Percentiles rank a stretch among this genome's conserved stretches.
Evolutionary conservation across 1,140 invertebrate species (phyloP).

Genomic region (Drosophila navojoa): DNA sequence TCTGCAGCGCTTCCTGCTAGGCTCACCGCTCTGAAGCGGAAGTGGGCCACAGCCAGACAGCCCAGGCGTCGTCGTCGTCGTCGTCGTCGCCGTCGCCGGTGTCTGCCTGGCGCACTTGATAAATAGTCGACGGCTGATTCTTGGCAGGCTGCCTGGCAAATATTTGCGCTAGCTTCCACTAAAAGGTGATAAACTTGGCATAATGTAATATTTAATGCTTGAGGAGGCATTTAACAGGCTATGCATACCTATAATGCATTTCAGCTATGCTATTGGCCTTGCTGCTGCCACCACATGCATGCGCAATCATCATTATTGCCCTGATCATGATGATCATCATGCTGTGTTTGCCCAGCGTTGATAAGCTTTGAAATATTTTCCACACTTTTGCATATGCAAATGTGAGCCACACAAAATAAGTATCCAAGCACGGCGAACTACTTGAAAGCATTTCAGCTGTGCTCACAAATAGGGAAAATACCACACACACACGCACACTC

Average conservation of each 20-base stretch:
- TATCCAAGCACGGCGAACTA: neutral
- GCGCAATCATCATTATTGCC: slow-evolving; percentile 10
- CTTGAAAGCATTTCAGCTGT: slow-evolving; percentile 15
- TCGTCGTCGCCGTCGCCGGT: neutral
- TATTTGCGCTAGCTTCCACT: slow-evolving; percentile 60
- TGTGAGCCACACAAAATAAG: slow-evolving; percentile 25
- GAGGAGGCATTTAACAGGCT: slow-evolving; percentile 54
- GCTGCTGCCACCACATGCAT: neutral
- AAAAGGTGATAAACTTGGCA: slow-evolving; percentile 70
- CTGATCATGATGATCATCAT: slow-evolving; percentile 1
- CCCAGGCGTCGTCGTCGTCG: slow-evolving; percentile 7
- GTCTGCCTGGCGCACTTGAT: slow-evolving; percentile 35
- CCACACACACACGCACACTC: neutral
- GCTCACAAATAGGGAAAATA: neutral
- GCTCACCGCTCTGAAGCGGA: slow-evolving; percentile 36
- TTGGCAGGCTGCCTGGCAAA: slow-evolving; percentile 47
- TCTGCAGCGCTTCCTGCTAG: slow-evolving; percentile 39
- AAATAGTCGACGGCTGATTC: slow-evolving; percentile 42
- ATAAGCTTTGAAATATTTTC: slow-evolving; percentile 68
- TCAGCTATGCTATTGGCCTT: neutral
- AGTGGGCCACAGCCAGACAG: slow-evolving; percentile 47
- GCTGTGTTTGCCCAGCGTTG: slow-evolving; percentile 53
- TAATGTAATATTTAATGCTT: slow-evolving; percentile 70
- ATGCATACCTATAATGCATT: slow-evolving; percentile 47
- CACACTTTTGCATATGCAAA: slow-evolving; percentile 50